phyloP scores from a whole-genome alignment of 2,797 vertebrate genomes.

The Lepilemur septentrionalis region DNA sequence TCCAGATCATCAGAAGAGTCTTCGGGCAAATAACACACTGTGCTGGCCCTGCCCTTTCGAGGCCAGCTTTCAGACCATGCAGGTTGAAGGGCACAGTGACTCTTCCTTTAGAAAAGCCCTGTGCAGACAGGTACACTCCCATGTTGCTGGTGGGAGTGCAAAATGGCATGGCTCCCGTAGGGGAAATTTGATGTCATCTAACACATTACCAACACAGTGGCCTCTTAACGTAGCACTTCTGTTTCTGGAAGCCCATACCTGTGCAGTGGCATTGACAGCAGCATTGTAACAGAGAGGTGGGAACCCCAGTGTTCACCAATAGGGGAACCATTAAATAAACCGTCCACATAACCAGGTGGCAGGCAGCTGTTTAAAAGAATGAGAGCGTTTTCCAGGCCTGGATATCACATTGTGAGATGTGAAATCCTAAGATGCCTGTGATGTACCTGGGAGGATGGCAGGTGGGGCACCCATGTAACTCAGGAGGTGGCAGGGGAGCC shows the following conservation, averaged over 20 bases:
- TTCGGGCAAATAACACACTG: background rate
- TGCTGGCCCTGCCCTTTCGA: background rate
- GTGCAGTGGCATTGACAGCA: background rate
- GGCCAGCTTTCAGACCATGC: background rate
- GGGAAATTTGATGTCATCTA: background rate
- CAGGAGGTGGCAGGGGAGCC: background rate
- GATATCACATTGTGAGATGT: background rate
- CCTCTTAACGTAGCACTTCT: background rate
- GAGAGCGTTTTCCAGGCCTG: background rate
- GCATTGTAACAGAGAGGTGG: background rate
- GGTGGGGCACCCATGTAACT: background rate
- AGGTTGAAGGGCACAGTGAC: background rate
- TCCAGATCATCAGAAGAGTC: background rate
- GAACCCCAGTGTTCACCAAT: background rate
- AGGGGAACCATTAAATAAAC: background rate
- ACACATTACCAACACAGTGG: background rate
- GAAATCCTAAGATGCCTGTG: background rate
- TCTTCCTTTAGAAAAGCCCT: background rate
- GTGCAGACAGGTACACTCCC: accelerated
- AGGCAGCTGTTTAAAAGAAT: background rate
- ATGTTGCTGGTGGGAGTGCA: background rate
- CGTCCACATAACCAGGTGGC: no score
- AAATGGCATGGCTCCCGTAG: background rate
- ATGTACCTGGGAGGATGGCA: background rate
- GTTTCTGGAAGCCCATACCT: background rate